These are phyloP conservation scores for Marmota flaviventris DNA, from an alignment of 2,113 vertebrate species.

Conservation along the genomic window DNA sequence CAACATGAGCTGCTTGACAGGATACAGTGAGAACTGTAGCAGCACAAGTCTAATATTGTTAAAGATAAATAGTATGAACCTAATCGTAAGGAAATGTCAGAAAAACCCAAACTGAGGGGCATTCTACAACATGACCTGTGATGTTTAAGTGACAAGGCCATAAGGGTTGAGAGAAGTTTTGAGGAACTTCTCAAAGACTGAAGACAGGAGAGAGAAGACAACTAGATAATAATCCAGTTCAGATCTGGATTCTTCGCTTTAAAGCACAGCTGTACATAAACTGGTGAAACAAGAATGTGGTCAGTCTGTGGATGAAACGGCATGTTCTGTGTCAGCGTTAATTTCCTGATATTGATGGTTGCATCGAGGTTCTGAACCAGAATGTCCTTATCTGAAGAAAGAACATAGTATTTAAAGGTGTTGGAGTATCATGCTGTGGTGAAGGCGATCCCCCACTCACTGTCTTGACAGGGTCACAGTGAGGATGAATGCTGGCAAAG, in stretches of 20 bases:
- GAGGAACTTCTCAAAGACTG: background rate
- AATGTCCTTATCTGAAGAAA: background rate
- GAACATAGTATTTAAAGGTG: background rate
- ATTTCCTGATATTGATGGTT: background rate
- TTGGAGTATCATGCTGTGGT: background rate
- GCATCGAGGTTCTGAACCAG: background rate
- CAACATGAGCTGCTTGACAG: background rate
- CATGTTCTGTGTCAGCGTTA: background rate
- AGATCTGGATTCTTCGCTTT: background rate
- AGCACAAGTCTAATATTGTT: background rate
- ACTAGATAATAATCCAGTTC: background rate
- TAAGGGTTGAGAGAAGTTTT: background rate
- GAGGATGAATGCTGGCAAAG: too few relatives aligned
- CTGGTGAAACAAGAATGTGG: background rate
- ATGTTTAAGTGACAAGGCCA: background rate
- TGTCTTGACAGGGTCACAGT: too few relatives aligned
- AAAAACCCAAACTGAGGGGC: background rate
- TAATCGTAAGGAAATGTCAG: constrained; percentile 7
- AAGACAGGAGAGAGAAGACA: background rate
- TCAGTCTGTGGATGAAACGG: background rate
- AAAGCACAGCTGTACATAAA: background rate
- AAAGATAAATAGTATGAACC: background rate
- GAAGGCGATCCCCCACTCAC: too few relatives aligned
- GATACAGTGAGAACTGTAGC: background rate
- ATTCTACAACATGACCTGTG: background rate